Evolutionary conservation across 2,888 invertebrate genomes (phyloP), one percentile per base, ranked within the genome.

Genomic region (Macrophya alboannulata): DNA sequence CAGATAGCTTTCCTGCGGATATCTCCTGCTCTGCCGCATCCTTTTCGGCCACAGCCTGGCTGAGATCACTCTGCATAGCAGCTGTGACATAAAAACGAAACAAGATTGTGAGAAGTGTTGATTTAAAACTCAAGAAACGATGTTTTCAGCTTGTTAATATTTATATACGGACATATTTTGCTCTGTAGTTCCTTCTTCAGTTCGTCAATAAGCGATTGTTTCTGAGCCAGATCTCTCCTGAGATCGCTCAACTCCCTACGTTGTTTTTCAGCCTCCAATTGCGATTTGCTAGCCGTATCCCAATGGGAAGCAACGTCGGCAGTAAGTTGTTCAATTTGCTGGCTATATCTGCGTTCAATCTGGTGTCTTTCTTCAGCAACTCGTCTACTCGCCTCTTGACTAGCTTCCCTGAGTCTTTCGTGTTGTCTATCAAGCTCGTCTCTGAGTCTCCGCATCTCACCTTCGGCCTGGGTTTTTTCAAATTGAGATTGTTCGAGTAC

Each of bases 361-460:
- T 96, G 96, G 87, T 96, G 95, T 48, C 97, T 94, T 92, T 97
- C 97, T 84, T 96, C 97, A 12, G 96, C 94, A 37, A 97, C 94
- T 10, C 97, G 95, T 0, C 97, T 95, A 71, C 92, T 94, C 87
- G 97, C 97, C 89, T 97, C 98, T 76, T 96, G 96, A 0, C 97
- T 96, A 62, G 97, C 93, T 88, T 97, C 97, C 21, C 97, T 95
- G 0, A 97, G 94, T 89, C 97, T 96, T 86, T 95, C 95, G 87
- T 97, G 97, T 91, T 97, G 97, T 8, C 97, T 95, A 83, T 97
- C 96, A 85, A 98, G 93, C 89, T 98, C 98, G 84, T 97, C 97
- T 93, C 96, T 95, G 71, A 98, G 94, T 85, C 97, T 95, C 4
- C 97, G 95, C 17, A 97, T 95, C 94, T 98, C 98, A 71, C 96